A percentile compares a stretch with the other conserved stretches of the same genome.
These are phyloP conservation scores for Crossocerus cetratus DNA, from an alignment of 2,888 invertebrate species.

Conservation along the genomic window DNA sequence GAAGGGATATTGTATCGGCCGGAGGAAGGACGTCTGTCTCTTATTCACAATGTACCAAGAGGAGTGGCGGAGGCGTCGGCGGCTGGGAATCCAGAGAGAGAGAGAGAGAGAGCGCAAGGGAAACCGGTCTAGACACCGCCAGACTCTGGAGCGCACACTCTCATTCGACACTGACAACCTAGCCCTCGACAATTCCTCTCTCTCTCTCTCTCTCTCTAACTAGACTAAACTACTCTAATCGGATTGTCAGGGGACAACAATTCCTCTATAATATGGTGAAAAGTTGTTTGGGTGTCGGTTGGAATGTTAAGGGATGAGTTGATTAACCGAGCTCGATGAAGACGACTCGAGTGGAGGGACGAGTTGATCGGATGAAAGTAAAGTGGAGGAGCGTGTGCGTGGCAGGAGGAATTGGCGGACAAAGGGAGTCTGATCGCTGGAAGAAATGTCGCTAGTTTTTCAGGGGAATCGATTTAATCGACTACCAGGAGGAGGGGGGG, in stretches of 20 bases:
- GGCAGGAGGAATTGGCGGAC: constrained; percentile 13
- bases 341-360: neutral
- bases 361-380: constrained; percentile 12
- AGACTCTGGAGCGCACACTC: constrained; percentile 18
- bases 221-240: neutral
- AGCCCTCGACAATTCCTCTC: neutral
- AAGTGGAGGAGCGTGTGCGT: too few species aligned
- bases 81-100: constrained; percentile 30
- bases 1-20: constrained; percentile 4
- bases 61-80: constrained; percentile 19
- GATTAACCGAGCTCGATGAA: constrained; percentile 14
- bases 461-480: constrained; percentile 44
- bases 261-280: too few species aligned
- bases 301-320: constrained; percentile 2
- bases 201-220: neutral
- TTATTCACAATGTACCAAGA: constrained; percentile 26
- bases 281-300: too few species aligned
- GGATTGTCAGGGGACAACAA: too few species aligned
- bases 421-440: constrained; percentile 16
- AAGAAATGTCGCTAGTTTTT: constrained; percentile 19
- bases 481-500: constrained; percentile 16
- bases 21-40: constrained; percentile 11
- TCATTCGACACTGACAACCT: neutral
- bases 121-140: constrained; percentile 51
- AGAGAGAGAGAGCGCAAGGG: constrained; percentile 39